Evolutionary conservation across 2,113 vertebrate species (phyloP), one percentile per base, ranked within the genome.

Genomic region (Pedionomus torquatus): DNA sequence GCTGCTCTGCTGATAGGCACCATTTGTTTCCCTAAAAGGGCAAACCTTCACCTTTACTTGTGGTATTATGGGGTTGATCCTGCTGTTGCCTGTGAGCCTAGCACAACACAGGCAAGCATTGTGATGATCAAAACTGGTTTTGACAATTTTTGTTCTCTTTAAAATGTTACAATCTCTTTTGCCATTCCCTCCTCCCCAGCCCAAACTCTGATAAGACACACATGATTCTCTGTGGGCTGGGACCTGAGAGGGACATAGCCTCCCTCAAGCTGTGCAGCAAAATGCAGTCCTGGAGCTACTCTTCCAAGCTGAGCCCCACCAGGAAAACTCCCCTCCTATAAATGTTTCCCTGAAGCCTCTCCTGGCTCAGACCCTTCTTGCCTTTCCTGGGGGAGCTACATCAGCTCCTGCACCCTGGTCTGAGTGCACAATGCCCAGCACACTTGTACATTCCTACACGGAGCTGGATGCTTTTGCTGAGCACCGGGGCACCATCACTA

Each of bases 171-270:
- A 13, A 60, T 58, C 64, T 66, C 44, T 74, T 75, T 57, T 83
- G 25, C 11, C 17, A 3, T 65, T 91, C 93, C 18, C 33, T 91
- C 11, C 18, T 13, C 52, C 48, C 20, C 14, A 41, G 43, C 11
- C 39, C 19, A 10, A 78, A 85, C 68, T 91, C 39, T 87, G 46
- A 43, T 20, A 35, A 3, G 1, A 64, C 28, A 28, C 8, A 1
- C 4, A 25, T 0, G 0, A 60, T 60, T 80, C 6, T 80, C 26
- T 41, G 2, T 2, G 5, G 41, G 9, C 77, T 23, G 8, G 82
- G 41, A 55, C 33, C 26, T 71, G 48, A 71, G 2, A 2, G 30
- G 17, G 7, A 5, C 2, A 1, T 49, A 68, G 35, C 39, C 21
- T 75, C 5, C 25, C 26, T 16, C 0, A 1, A 58, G 21, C 13